Percentiles rank a stretch among this genome's conserved stretches.
These are phyloP conservation scores for Tortrix viridana DNA, from an alignment of 2,888 invertebrate species.

Conservation along the genomic window DNA sequence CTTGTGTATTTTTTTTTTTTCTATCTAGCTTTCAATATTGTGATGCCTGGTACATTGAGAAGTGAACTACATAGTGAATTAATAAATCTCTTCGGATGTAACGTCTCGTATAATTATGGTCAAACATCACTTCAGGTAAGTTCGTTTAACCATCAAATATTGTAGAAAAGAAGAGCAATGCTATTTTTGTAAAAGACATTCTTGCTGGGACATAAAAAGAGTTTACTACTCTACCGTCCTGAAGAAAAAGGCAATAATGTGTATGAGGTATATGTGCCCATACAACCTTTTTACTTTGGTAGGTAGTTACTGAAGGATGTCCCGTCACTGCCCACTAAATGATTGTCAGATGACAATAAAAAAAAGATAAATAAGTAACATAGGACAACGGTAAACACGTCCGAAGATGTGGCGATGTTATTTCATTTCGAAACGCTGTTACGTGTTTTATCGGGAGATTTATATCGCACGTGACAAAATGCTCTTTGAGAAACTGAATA, in stretches of 20 bases:
- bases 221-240: too few relatives aligned
- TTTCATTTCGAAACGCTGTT: constrained; percentile 33
- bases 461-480: constrained; percentile 14
- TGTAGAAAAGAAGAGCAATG: constrained; percentile 1
- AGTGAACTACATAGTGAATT: background rate
- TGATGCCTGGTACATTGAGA: constrained; percentile 4
- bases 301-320: constrained; percentile 38
- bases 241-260: too few relatives aligned
- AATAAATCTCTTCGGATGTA: constrained; percentile 2
- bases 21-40: background rate
- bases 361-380: constrained; percentile 32
- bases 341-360: constrained; percentile 39
- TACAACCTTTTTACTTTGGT: too few relatives aligned
- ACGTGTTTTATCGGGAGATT: constrained; percentile 22
- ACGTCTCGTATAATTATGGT: background rate
- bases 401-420: constrained; percentile 25
- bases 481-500: constrained; percentile 1
- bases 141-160: too few relatives aligned
- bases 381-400: constrained; percentile 30
- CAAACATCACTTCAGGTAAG: too few relatives aligned
- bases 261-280: too few relatives aligned
- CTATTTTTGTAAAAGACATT: constrained; percentile 31
- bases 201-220: constrained; percentile 32
- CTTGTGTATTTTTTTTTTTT: background rate
- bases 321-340: constrained; percentile 38